These are phyloP conservation scores for Melipona bicolor DNA, from an alignment of 2,888 invertebrate species.

Conservation along the genomic window DNA sequence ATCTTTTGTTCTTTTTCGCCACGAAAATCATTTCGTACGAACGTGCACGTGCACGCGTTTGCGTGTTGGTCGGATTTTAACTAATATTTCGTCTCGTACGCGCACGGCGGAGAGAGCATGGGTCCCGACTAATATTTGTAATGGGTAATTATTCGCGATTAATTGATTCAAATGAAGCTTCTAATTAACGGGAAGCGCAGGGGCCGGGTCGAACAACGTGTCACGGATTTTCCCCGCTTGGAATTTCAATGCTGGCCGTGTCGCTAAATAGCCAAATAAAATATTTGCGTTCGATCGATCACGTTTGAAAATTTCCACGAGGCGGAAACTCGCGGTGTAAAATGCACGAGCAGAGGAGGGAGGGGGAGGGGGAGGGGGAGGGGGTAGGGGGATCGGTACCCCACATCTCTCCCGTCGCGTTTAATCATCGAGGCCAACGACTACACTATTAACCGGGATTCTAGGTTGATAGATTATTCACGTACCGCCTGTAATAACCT, in stretches of 20 bases:
- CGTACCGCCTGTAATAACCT: constrained; percentile 42
- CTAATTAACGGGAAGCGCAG: constrained; percentile 35
- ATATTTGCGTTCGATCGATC: constrained; percentile 50
- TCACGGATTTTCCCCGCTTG: constrained; percentile 14
- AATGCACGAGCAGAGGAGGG: not conserved
- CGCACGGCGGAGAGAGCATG: not conserved
- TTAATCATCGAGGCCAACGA: constrained; percentile 49
- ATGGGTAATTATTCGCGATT: constrained; percentile 44
- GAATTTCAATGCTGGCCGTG: constrained; percentile 41
- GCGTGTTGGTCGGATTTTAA: not conserved
- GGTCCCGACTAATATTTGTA: constrained; percentile 32
- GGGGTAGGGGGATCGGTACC: not conserved
- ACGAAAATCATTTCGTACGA: not conserved
- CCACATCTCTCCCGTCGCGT: constrained; percentile 2
- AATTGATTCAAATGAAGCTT: constrained; percentile 49
- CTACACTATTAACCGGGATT: constrained; percentile 53
- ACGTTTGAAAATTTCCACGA: constrained; percentile 35
- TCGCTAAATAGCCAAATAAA: constrained; percentile 45
- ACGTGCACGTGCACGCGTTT: not conserved
- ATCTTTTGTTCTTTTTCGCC: not conserved
- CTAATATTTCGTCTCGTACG: not conserved
- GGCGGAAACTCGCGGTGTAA: not conserved
- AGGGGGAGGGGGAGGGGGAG: not conserved
- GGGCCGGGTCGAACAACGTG: constrained; percentile 4
- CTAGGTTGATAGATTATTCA: constrained; percentile 51